Evolutionary conservation across 2,113 vertebrate species (phyloP).

Genomic region (Tragelaphus buxtoni): DNA sequence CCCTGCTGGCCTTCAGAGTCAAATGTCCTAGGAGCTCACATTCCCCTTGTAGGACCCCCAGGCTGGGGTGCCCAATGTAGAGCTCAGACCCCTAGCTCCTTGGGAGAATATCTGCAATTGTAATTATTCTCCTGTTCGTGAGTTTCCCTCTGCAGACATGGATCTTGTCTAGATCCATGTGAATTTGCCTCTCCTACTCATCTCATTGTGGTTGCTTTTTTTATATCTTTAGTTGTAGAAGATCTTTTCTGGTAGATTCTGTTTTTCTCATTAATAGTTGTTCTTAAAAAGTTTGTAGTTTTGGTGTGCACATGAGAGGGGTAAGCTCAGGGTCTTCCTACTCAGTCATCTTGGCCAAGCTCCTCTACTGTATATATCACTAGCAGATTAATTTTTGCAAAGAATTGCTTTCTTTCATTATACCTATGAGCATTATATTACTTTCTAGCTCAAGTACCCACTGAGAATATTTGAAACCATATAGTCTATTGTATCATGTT

Average conservation of each 20-base stretch:
- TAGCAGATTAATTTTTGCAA: neutral
- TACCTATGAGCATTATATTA: neutral
- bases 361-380: neutral
- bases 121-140: neutral
- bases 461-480: neutral
- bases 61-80: neutral
- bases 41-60: neutral
- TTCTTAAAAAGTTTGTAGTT: neutral
- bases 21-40: neutral
- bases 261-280: neutral
- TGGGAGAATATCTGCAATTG: neutral
- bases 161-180: neutral
- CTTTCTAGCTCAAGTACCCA: neutral
- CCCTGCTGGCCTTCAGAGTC: neutral
- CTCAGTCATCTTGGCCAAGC: neutral
- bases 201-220: neutral
- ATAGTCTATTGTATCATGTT: neutral
- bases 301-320: neutral
- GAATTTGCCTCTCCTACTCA: neutral
- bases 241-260: neutral
- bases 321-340: neutral
- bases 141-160: neutral
- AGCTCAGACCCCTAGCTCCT: neutral
- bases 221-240: neutral
- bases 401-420: neutral